These are phyloP conservation scores for Rhabdophis nuchalis DNA, from an alignment of 2,797 vertebrate genomes.

Conservation along the genomic window DNA sequence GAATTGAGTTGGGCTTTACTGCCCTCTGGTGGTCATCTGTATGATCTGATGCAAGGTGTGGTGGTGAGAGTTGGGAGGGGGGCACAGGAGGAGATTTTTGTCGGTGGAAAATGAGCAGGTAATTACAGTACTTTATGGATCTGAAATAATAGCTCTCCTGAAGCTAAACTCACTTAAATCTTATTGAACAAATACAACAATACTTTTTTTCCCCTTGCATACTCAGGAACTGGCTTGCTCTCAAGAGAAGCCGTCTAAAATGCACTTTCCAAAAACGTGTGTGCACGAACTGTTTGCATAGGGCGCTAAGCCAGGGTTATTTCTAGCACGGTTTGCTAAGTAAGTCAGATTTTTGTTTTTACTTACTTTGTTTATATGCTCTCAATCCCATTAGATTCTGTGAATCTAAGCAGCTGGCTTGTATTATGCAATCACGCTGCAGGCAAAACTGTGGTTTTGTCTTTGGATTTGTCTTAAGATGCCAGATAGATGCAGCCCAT, in stretches of 20 bases:
- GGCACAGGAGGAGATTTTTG: neutral
- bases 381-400: neutral
- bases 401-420: neutral
- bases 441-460: neutral
- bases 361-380: neutral
- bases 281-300: neutral
- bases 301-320: neutral
- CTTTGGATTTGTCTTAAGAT: neutral
- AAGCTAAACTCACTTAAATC: neutral
- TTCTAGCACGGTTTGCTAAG: neutral
- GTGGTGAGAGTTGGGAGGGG: neutral
- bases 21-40: conserved; percentile 30
- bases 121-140: neutral
- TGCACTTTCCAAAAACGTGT: neutral
- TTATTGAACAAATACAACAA: neutral
- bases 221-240: neutral
- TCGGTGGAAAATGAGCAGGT: neutral
- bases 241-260: neutral
- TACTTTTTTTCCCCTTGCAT: neutral
- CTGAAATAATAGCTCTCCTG: neutral
- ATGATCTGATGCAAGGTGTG: accelerated
- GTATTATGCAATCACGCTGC: neutral
- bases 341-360: neutral
- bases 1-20: conserved; percentile 4
- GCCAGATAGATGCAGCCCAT: neutral